Evolutionary conservation across 2,888 invertebrate species (phyloP), one percentile per base, ranked within the genome.

Genomic region (Erpobdella octoculata): DNA sequence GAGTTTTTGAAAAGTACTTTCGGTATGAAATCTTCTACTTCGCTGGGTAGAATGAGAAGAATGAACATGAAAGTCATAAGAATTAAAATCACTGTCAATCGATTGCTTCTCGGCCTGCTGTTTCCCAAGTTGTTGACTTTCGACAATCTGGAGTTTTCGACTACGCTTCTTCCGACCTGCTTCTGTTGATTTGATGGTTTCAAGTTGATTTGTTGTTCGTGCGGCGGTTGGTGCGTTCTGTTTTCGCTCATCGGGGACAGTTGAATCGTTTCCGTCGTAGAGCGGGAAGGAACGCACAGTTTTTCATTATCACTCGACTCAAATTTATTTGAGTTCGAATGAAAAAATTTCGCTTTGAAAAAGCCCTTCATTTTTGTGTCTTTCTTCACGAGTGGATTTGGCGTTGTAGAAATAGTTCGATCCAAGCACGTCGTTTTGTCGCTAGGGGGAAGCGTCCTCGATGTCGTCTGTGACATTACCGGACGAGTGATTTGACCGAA

Each of bases 61-160:
- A 81, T 77, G 73, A 81, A 81, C 37, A 79, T 73, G 15, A 80
- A 76, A 25, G 80, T 78, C 36, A 81, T 79, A 0, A 79, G 78
- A 25, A 81, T 78, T n/a, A 81, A 75, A 0, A 80, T 80, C 28
- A 80, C 79, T 0, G 81, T 81, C 2, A 81, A 79, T 3, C 75
- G 59, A 62, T 72, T 71, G 46, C 71, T 70, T 38, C 37, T 64
- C n/a, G 28, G 31, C 33, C 9, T 31, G 21, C 33, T 62, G 31
- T n/a, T 62, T n/a, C 9, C n/a, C 62, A 33, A 21, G 8, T 21
- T 21, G 8, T 58, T 58, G n/a, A 33, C 33, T 62, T 18, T 62
- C 8, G 33, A 5, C 8, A 5, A n/a, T 33, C 33, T 35, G n/a
- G 12, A 1, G 8, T 53, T 21, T 53, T 53, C 28, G 21, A n/a